Conservation (phyloP, 2,113 vertebrate species). For the Montifringilla adamsi region DNA sequence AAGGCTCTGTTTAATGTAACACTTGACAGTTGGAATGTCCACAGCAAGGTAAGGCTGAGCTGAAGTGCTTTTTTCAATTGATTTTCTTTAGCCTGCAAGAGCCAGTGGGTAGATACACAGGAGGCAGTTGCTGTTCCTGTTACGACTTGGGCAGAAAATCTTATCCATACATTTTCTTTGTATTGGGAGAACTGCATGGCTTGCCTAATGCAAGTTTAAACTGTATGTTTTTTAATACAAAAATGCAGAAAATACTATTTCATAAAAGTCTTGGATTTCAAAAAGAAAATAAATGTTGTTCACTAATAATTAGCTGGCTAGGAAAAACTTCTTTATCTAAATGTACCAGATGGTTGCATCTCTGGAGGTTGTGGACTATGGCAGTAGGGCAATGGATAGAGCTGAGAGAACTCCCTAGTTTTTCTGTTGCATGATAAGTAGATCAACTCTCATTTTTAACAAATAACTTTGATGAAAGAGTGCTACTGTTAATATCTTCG, state of each 20-base stretch:
- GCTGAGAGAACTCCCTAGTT: background rate
- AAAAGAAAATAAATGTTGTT: background rate
- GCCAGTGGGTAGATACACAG: background rate
- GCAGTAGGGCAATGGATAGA: background rate
- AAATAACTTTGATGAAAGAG: background rate
- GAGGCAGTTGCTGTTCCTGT: background rate
- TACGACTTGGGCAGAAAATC: background rate
- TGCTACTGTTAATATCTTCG: background rate
- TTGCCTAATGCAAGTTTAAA: background rate
- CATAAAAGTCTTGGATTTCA: background rate
- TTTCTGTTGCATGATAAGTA: background rate
- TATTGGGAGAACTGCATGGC: background rate
- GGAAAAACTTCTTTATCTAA: background rate
- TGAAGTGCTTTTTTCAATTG: background rate
- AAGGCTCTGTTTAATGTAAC: conserved; percentile 98
- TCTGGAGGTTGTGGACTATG: background rate
- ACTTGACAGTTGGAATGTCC: conserved; percentile 83
- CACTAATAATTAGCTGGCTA: background rate
- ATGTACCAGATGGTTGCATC: background rate
- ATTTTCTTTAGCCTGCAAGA: background rate
- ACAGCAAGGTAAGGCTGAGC: conserved; percentile 84
- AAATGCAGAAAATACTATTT: background rate
- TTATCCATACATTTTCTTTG: background rate
- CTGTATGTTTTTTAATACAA: background rate
- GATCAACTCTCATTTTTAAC: background rate